Evolutionary conservation across 2,888 invertebrate species (phyloP), one percentile per base, ranked within the genome.

Genomic region (Trachelus troglodyta): DNA sequence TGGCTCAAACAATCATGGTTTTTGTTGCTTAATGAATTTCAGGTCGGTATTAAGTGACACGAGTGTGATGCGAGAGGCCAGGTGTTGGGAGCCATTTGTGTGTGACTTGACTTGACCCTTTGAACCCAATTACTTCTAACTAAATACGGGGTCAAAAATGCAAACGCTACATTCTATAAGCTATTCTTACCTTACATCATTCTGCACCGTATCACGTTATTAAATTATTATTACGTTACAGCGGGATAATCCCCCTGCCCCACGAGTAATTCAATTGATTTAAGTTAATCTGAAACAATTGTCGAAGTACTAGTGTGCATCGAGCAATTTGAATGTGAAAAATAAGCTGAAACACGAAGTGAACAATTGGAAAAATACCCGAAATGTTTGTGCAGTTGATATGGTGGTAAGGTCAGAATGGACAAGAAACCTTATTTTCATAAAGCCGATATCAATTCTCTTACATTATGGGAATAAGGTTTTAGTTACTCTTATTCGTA

Each of bases 1-100:
- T 85, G 86, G 87, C 87, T 89, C 85, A 87, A 86, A 89, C 85
- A 90, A 90, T 90, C 89, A 90, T 89, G 86, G 88, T 90, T 90
- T 91, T 90, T 91, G 91, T 91, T 91, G 88, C 91, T 91, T 92
- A 89, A 91, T 91, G 89, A 89, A 92, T 92, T 92, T 90, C 92
- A 92, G 92, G 92, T 92, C 92, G 92, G 88, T 92, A 92, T 91
- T 92, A 91, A 91, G 89, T 89, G 89, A 90, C 86, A 86, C 88
- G 89, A 89, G 89, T 89, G 89, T 90, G 90, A 90, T 89, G 90
- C 89, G 90, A 90, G 89, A 89, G 86, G 89, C 91, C 91, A 90
- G 91, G 88, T 90, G 90, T 90, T 89, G 89, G 90, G 89, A 90
- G 90, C 91, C 89, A 87, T 90, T 91, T 90, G 89, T 90, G 88